These are phyloP conservation scores for Lepidothrix coronata DNA, from an alignment of 2,113 vertebrate genomes.

Conservation along the genomic window DNA sequence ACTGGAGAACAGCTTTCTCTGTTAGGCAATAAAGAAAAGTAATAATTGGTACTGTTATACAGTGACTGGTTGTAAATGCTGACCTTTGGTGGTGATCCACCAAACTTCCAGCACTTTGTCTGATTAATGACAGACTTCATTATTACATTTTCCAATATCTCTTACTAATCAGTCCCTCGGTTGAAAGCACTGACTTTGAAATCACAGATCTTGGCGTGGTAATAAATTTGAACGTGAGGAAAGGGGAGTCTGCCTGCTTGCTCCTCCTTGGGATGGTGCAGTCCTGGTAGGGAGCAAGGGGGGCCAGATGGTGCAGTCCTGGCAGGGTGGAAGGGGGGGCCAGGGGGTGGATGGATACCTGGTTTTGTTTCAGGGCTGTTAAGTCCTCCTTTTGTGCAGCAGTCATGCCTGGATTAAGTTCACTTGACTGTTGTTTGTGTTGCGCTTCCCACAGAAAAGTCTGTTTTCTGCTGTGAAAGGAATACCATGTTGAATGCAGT, in stretches of 20 bases:
- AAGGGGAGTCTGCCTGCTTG: accelerated
- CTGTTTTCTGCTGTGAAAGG: neutral
- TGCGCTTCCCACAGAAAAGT: neutral
- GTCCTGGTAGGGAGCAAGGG: neutral
- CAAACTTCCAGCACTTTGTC: neutral
- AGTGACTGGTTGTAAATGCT: neutral
- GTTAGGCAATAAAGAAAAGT: neutral
- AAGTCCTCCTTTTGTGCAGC: neutral
- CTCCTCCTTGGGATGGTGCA: neutral
- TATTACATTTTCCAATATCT: neutral
- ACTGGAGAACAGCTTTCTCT: neutral
- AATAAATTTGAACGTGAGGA: neutral
- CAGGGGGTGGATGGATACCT: neutral
- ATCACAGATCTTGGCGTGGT: neutral
- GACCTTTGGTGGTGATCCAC: neutral
- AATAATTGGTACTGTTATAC: neutral
- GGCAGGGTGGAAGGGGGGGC: neutral
- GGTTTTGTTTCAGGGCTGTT: neutral
- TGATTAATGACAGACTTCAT: neutral
- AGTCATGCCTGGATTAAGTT: neutral
- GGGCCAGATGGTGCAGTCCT: neutral
- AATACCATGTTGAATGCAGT: neutral
- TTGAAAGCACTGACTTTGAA: neutral
- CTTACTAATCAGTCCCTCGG: neutral
- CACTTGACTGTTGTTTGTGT: neutral